Conservation (phyloP, 1,140 invertebrate genomes). For the Drosophila neocordata region DNA sequence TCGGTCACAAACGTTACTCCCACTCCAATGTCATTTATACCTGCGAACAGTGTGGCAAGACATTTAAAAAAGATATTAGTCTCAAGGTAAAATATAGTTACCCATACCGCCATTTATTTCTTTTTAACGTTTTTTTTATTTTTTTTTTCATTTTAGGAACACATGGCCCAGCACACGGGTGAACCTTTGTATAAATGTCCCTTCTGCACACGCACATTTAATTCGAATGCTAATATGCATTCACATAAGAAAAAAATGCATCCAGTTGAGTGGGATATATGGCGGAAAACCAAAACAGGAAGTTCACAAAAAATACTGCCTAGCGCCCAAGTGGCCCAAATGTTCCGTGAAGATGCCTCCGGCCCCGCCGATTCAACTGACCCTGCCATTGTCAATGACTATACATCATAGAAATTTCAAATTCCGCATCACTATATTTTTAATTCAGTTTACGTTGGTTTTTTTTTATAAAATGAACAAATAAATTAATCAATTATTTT, state of each 20-base stretch:
- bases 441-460: background rate
- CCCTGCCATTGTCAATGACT: conserved; percentile 63
- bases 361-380: conserved; percentile 30
- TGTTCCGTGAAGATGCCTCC: conserved; percentile 65
- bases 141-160: conserved; percentile 71
- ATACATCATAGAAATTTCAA: conserved; percentile 31
- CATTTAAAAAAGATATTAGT: conserved; percentile 78
- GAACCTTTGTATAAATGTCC: conserved; percentile 78
- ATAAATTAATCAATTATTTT: background rate
- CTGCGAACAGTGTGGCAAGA: conserved; percentile 79
- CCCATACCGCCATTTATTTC: no score
- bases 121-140: no score
- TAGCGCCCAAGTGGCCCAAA: conserved; percentile 69
- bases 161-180: conserved; percentile 80
- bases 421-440: conserved; percentile 1
- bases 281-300: conserved; percentile 75
- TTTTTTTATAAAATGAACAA: conserved; percentile 6
- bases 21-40: conserved; percentile 75
- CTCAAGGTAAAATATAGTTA: conserved; percentile 56
- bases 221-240: conserved; percentile 81
- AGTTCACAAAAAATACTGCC: conserved; percentile 70
- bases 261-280: conserved; percentile 76
- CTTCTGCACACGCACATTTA: conserved; percentile 77
- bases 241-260: conserved; percentile 81
- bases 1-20: conserved; percentile 75